Evolutionary conservation across 2,113 vertebrate species (phyloP).

Genomic region (Phocoena phocoena): DNA sequence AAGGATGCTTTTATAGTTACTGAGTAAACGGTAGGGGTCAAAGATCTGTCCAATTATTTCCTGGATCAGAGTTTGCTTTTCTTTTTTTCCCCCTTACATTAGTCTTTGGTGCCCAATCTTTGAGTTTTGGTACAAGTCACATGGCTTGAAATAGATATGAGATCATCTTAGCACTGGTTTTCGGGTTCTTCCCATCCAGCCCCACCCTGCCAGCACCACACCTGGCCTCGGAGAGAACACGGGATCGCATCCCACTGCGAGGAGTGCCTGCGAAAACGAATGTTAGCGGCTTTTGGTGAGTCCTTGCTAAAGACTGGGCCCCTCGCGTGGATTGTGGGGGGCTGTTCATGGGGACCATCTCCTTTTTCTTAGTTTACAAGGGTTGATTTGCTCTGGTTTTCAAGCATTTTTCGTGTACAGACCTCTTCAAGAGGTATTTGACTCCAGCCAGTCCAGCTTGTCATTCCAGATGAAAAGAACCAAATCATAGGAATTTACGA

Average conservation of each 20-base stretch:
- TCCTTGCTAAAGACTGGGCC: rapidly evolving
- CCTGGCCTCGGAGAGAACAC: neutral
- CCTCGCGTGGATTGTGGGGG: rapidly evolving
- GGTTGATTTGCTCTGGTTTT: neutral
- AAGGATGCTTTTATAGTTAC: rapidly evolving
- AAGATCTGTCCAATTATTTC: neutral
- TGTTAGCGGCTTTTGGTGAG: neutral
- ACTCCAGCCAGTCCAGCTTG: neutral
- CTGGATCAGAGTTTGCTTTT: neutral
- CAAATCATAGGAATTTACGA: neutral
- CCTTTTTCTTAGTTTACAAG: neutral
- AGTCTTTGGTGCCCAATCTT: neutral
- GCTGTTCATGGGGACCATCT: rapidly evolving
- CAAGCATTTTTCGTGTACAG: neutral
- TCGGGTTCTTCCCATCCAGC: neutral
- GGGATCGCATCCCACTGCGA: rapidly evolving
- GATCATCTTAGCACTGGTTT: too few relatives aligned
- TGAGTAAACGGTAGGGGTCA: neutral
- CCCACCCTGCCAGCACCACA: rapidly evolving
- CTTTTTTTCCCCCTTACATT: neutral
- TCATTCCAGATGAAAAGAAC: neutral
- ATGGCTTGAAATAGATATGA: neutral
- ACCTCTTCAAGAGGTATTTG: neutral
- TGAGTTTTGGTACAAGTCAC: neutral
- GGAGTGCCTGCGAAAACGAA: rapidly evolving